A percentile compares a stretch with the other conserved stretches of the same genome.
phyloP scores from a whole-genome alignment of 1,140 invertebrate species.

The Halesus radiatus region DNA sequence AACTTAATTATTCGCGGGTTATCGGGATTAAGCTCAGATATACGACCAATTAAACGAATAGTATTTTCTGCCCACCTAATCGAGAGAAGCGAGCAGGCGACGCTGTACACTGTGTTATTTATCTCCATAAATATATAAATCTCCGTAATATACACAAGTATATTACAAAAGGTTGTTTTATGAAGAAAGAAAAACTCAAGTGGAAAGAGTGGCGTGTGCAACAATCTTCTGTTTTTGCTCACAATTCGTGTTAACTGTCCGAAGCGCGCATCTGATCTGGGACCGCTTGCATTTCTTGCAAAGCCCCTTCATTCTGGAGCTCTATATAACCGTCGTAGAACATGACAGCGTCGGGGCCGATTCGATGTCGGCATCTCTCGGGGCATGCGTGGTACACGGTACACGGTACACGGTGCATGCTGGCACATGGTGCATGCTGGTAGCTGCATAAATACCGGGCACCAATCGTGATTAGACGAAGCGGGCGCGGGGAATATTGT shows the following conservation, averaged over 20 bases:
- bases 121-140: no score
- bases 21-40: background rate
- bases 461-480: background rate
- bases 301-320: background rate
- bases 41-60: background rate
- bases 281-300: background rate
- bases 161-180: background rate
- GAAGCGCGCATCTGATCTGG: background rate
- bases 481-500: background rate
- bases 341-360: background rate
- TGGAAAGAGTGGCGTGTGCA: background rate
- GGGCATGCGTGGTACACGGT: background rate
- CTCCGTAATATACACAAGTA: no score
- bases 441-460: no score
- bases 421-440: background rate
- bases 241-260: background rate
- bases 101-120: no score
- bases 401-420: background rate
- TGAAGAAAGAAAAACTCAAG: background rate
- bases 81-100: no score
- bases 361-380: background rate
- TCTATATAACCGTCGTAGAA: background rate
- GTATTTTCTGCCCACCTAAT: no score
- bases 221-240: constrained; percentile 1
- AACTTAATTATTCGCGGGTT: background rate